phyloP scores from a whole-genome alignment of 1,140 invertebrate species.

The Brachionus manjavacas region DNA sequence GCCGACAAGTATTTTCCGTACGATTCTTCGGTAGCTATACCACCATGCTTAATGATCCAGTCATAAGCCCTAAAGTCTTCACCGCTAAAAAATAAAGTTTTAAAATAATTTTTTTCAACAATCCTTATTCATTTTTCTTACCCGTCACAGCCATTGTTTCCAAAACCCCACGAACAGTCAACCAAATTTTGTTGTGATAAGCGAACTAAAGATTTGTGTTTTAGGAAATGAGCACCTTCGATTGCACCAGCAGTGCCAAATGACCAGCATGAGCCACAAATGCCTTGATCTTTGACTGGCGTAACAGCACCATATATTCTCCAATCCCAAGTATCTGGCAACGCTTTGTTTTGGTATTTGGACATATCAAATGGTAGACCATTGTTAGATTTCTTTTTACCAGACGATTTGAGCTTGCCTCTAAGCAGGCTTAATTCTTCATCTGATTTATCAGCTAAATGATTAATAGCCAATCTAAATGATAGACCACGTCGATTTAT shows the following conservation, averaged over 20 bases:
- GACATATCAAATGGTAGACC: constrained; percentile 67
- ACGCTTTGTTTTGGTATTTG: constrained; percentile 46
- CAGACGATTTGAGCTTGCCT: constrained; percentile 65
- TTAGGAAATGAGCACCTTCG: constrained; percentile 79
- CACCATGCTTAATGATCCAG: constrained; percentile 84
- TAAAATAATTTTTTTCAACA: background rate
- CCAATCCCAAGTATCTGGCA: constrained; percentile 67
- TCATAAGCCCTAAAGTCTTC: constrained; percentile 80
- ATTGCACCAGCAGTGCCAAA: constrained; percentile 87
- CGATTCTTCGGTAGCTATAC: constrained; percentile 78
- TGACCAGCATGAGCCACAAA: constrained; percentile 93
- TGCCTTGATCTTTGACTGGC: constrained; percentile 88
- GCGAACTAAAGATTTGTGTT: constrained; percentile 70
- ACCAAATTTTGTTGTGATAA: constrained; percentile 82
- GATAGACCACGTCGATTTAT: constrained; percentile 72
- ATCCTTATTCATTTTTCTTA: background rate
- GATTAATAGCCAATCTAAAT: constrained; percentile 75
- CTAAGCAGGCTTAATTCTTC: constrained; percentile 73
- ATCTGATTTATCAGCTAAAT: constrained; percentile 75
- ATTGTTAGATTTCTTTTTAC: constrained; percentile 62
- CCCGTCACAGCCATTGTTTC: constrained; percentile 93
- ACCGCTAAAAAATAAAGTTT: constrained; percentile 57
- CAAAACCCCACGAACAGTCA: constrained; percentile 91
- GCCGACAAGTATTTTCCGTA: constrained; percentile 81
- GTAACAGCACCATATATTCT: constrained; percentile 78